Base-by-base conservation (phyloP, 2,888 invertebrate species). In the Tineola bisselliella region DNA sequence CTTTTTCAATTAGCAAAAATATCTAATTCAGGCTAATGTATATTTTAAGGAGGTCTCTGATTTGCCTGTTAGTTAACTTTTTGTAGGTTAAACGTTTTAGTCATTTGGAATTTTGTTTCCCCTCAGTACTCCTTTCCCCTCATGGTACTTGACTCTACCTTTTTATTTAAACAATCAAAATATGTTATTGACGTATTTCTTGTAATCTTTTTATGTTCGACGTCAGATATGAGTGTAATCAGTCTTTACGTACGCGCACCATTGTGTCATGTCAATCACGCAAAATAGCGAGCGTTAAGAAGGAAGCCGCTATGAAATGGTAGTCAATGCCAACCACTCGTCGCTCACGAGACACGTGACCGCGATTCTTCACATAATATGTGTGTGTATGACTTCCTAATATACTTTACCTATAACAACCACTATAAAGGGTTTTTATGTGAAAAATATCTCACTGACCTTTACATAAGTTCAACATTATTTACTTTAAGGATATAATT, bases 291-390 rank as follows among this genome's bases (percentile, higher is more conserved):
- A 73, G 68, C 38, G 38, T 10, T 38, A 10, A 72, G 71, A 70
- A 76, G 78, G 81, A 80, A 80, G 74, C 71, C 66, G 65, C 70
- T 68, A 69, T 71, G 67, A 70, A 75, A 75, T 71, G 69, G 69
- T 66, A 68, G 65, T 69, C 78, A 81, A 81, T 80, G 81, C 76
- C 80, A 76, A 76, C 76, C 66, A 67, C 70, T 73, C 68, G 61
- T 58, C 30, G 25, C 61, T 25, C 54, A 61, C 56, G 8, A 25
- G 54, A 19, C 48, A 48, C 10, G 18, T 54, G 54, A 12, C 54
- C 54, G 54, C 18, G 48, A 48, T 48, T n/a, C 48, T 48, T n/a
- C 15, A 25, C 15, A 18, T 25, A n/a, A 48, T 48, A 15, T 10
- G 54, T 54, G 25, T 18, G n/a, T 54, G 54, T 12, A 18, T 15